phyloP scores from a whole-genome alignment of 2,113 vertebrate genomes.

The Enhydra lutris region DNA sequence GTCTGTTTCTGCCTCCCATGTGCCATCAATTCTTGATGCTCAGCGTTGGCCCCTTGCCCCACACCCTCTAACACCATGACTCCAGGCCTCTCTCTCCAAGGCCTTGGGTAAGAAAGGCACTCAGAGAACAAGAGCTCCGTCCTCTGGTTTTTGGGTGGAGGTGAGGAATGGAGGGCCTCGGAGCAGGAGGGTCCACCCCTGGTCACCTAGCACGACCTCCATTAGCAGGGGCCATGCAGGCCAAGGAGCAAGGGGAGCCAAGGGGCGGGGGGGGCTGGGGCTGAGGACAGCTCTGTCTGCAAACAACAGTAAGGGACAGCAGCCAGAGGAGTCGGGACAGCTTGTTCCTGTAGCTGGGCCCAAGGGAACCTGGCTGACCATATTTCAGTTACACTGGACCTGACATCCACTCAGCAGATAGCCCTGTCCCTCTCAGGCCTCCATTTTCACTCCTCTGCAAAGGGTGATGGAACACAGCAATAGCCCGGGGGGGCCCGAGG shows the following conservation, averaged over 20 bases:
- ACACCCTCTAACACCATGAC: fast-evolving
- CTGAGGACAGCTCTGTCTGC: not conserved
- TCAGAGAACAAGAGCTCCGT: fast-evolving
- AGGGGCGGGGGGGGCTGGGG: not conserved
- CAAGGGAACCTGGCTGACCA: constrained; percentile 20
- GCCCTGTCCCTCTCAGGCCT: not conserved
- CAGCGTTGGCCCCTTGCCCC: not conserved
- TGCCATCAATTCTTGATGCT: not conserved
- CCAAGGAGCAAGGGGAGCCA: not conserved
- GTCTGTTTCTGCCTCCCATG: not conserved
- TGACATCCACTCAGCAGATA: not conserved
- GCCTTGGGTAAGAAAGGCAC: not conserved
- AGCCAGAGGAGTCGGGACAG: constrained; percentile 9
- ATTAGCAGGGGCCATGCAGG: not conserved
- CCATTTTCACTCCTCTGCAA: not conserved
- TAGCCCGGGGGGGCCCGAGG: fast-evolving
- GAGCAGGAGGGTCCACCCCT: too few species aligned
- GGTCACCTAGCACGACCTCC: not conserved
- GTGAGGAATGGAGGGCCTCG: fast-evolving
- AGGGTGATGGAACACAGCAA: not conserved
- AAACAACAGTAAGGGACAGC: not conserved
- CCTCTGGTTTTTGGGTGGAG: not conserved
- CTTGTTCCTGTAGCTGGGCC: constrained; percentile 50
- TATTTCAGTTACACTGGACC: not conserved
- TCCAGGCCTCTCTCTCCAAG: not conserved